phyloP scores from a whole-genome alignment of 1,140 invertebrate species.

The Scaptomyza montana region DNA sequence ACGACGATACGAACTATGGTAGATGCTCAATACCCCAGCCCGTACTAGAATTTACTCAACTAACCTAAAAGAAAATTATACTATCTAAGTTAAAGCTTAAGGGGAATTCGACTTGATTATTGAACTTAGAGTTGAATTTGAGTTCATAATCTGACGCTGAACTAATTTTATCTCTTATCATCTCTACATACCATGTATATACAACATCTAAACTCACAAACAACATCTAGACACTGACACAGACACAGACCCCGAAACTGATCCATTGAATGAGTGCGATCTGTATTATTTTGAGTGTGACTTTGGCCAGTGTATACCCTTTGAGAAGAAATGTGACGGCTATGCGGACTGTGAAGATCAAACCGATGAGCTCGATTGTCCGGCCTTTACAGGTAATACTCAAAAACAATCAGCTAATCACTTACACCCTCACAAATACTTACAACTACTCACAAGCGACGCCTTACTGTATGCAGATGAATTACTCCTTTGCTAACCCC shows the following conservation, averaged over 20 bases:
- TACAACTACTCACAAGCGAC: conserved; percentile 1
- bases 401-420: conserved; percentile 10
- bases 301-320: conserved; percentile 83
- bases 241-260: conserved; percentile 53
- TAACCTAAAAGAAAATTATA: conserved; percentile 1
- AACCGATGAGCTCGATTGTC: conserved; percentile 89
- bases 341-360: conserved; percentile 88
- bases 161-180: conserved; percentile 31
- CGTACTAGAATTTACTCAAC: background rate
- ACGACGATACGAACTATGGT: conserved; percentile 75
- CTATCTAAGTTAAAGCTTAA: background rate
- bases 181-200: conserved; percentile 25
- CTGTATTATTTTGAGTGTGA: conserved; percentile 81
- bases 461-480: background rate
- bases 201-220: conserved; percentile 26
- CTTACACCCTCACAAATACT: conserved; percentile 3
- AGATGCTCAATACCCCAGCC: conserved; percentile 21
- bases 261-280: conserved; percentile 70
- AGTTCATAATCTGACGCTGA: conserved; percentile 6
- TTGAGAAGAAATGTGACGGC: conserved; percentile 87
- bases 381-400: conserved; percentile 70
- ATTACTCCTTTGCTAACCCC: background rate
- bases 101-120: background rate
- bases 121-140: background rate
- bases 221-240: conserved; percentile 51